Base-by-base conservation (phyloP, 1,140 invertebrate species). In the Hylyphantes graminicola region DNA sequence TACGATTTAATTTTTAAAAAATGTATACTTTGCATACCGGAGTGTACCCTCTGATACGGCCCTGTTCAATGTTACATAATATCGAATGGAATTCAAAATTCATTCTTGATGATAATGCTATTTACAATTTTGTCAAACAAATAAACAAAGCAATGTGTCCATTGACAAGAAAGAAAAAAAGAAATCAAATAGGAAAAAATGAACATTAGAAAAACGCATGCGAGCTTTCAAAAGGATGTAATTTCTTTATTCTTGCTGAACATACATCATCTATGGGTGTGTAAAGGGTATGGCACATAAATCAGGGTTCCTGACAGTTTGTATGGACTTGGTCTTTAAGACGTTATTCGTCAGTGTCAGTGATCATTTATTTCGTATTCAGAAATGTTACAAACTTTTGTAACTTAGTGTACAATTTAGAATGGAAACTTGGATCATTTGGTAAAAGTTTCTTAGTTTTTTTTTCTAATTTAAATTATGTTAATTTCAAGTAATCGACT, bases 221-320 rank as follows among this genome's bases (percentile, higher is more conserved):
- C 64, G 79, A 73, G 61, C 68, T 81, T 73, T 73, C 67, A 73
- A 59, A 35, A 50, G 79, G 79, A 53, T 81, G 68, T 81, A 81
- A 81, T 81, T 70, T 55, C 79, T 81, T 81, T 81, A 81, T 81
- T 81, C 64, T 81, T 81, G 54, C 35, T 63, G 79, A 51, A 72
- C 68, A 81, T 81, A 73, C 51, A 81, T 81, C 79, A 73, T 80
- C 65, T 68, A 61, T 80, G 65, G 63, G 77, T 51, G 67, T 63
- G 68, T 57, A 63, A 63, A 73, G 79, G 67, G 67, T 72, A 35
- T 53, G 67, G 53, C 15, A 57, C 79, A 81, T 81, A 81, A 81
- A 81, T 81, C 79, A 81, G 55, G 10, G n/a, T 54, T 7, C 13
- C 53, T 81, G 79, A 81, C 79, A 81, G 79, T 70, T 10, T 35